phyloP scores from a whole-genome alignment of 2,888 invertebrate species.

The Camptogramma bilineatum region DNA sequence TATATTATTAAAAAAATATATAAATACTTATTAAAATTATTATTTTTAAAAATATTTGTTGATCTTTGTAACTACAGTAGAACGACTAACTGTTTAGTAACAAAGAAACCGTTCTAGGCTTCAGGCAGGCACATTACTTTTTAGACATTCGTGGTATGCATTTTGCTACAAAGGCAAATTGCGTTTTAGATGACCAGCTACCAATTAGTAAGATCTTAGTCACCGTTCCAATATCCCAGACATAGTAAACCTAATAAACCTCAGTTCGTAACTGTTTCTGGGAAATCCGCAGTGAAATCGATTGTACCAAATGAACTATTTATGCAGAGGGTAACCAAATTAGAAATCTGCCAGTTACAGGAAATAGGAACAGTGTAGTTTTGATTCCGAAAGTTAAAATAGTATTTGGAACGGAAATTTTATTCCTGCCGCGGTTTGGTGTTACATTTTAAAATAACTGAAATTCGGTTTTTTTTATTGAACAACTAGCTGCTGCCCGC shows the following conservation, averaged over 20 bases:
- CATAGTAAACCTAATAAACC: conserved; percentile 34
- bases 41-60: too few species aligned
- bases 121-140: too few species aligned
- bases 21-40: too few species aligned
- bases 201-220: too few species aligned
- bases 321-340: conserved; percentile 8
- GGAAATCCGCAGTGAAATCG: conserved; percentile 25
- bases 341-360: conserved; percentile 22
- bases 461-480: background rate
- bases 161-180: too few species aligned
- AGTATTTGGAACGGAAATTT: background rate
- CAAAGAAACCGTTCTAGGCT: too few species aligned
- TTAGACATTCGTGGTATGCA: too few species aligned
- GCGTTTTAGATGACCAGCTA: too few species aligned
- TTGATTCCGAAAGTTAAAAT: conserved; percentile 11
- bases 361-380: conserved; percentile 2
- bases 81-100: too few species aligned
- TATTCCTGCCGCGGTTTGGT: background rate
- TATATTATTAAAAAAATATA: too few species aligned
- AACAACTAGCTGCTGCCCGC: too few species aligned
- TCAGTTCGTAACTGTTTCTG: conserved; percentile 24
- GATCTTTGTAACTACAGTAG: too few species aligned
- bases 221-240: conserved; percentile 3
- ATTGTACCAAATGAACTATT: conserved; percentile 17
- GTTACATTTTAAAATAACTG: background rate